Evolutionary conservation across 2,113 vertebrate species (phyloP).

Genomic region (Brienomyrus longianalis): DNA sequence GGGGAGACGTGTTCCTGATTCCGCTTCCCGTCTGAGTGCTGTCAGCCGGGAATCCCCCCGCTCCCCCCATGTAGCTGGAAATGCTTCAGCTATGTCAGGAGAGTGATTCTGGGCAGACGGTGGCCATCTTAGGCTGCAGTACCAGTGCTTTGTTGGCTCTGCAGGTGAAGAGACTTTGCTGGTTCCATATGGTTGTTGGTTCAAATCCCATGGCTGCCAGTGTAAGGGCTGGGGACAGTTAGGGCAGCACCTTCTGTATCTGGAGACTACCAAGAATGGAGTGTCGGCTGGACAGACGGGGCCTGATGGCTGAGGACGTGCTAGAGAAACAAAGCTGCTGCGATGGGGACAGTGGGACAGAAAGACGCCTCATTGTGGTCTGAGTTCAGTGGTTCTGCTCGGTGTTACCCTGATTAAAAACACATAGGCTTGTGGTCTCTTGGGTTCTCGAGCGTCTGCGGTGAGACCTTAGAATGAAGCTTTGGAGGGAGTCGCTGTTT

Average conservation of each 20-base stretch:
- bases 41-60: neutral
- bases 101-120: neutral
- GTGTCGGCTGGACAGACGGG: constrained; percentile 46
- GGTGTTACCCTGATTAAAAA: constrained; percentile 49
- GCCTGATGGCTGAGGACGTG: constrained; percentile 14
- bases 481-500: constrained; percentile 14
- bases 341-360: constrained; percentile 32
- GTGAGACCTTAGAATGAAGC: neutral
- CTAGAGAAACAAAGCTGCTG: constrained; percentile 17
- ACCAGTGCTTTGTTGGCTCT: neutral
- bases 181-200: neutral
- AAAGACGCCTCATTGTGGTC: constrained; percentile 6
- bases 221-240: neutral
- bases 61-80: neutral
- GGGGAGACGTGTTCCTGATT: neutral
- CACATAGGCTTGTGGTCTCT: constrained; percentile 43
- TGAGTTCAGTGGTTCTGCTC: constrained; percentile 15
- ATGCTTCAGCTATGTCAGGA: neutral
- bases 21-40: neutral
- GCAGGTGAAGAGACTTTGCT: neutral
- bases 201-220: neutral
- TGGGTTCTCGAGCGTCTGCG: constrained; percentile 44
- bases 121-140: neutral
- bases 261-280: neutral
- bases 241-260: neutral